Percentiles rank a stretch among this genome's conserved stretches.
Evolutionary conservation across 2,888 invertebrate genomes (phyloP).

Genomic region (Aphrophora alni): DNA sequence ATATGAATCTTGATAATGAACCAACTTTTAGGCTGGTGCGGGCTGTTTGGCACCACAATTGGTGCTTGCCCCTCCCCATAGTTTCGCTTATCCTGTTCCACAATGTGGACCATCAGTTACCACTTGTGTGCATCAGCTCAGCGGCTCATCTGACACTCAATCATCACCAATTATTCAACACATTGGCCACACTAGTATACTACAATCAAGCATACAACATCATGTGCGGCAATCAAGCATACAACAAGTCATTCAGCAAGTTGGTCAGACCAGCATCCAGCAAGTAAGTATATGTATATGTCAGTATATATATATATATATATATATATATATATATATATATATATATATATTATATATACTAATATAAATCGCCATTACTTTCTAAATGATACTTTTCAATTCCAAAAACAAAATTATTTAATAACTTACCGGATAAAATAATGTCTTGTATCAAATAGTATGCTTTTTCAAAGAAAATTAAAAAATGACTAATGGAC

Average conservation of each 20-base stretch:
- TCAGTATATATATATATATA: not conserved
- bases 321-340: too few species aligned
- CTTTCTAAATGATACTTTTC: too few species aligned
- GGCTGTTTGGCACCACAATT: constrained; percentile 49
- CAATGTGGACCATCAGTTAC: constrained; percentile 22
- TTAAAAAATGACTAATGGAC: too few species aligned
- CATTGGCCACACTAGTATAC: constrained; percentile 49
- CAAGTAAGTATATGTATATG: constrained; percentile 44
- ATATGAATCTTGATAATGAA: too few species aligned
- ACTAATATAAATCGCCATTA: too few species aligned
- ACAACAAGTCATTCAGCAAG: constrained; percentile 44
- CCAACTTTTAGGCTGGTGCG: constrained; percentile 48
- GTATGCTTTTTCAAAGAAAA: too few species aligned
- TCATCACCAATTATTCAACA: constrained; percentile 29
- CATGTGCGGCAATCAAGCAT: constrained; percentile 53
- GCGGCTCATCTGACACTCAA: not conserved
- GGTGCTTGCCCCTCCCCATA: constrained; percentile 48
- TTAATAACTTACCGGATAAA: too few species aligned
- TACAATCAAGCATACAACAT: constrained; percentile 48
- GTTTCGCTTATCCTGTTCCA: constrained; percentile 40
- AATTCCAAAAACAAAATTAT: too few species aligned
- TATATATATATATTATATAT: too few species aligned
- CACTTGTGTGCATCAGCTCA: not conserved
- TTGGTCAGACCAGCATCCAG: constrained; percentile 51
- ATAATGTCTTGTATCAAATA: too few species aligned